A percentile compares a stretch with the other conserved stretches of the same genome.
Conservation (phyloP, 2,797 vertebrate genomes). For the Myripristis murdjan region DNA sequence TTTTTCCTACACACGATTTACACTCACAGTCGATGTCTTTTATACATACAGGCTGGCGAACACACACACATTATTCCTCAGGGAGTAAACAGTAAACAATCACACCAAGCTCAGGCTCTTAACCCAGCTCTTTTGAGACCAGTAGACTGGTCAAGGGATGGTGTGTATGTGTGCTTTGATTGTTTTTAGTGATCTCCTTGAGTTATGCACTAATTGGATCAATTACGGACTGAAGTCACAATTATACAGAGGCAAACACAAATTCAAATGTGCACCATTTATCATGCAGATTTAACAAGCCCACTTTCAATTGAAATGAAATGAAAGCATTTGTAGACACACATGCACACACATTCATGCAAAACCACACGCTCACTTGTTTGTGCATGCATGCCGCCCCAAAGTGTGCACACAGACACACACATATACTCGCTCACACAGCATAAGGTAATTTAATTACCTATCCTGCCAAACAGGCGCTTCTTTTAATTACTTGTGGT, state of each 20-base stretch:
- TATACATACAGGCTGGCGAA: background rate
- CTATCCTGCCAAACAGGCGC: constrained; percentile 74
- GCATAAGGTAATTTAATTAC: constrained; percentile 82
- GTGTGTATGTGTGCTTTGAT: constrained; percentile 16
- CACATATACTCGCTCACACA: constrained; percentile 25
- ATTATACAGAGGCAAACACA: background rate
- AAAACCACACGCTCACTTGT: constrained; percentile 23
- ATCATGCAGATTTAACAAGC: constrained; percentile 15
- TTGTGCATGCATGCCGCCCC: constrained; percentile 38
- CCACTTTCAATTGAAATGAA: constrained; percentile 23
- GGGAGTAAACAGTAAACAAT: constrained; percentile 24
- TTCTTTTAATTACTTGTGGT: constrained; percentile 82
- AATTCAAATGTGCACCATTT: constrained; percentile 22
- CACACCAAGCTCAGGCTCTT: background rate
- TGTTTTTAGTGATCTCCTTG: constrained; percentile 4
- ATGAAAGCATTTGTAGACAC: constrained; percentile 29
- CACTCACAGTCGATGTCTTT: background rate
- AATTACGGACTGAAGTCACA: constrained; percentile 29
- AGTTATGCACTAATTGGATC: constrained; percentile 3
- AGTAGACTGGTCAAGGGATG: background rate
- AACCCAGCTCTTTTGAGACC: constrained; percentile 10
- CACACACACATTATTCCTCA: background rate
- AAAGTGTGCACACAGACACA: constrained; percentile 23
- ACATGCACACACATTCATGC: constrained; percentile 31
- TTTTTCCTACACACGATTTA: constrained; percentile 17